Evolutionary conservation across 2,113 vertebrate genomes (phyloP).

Genomic region (Nothoprocta perdicaria): DNA sequence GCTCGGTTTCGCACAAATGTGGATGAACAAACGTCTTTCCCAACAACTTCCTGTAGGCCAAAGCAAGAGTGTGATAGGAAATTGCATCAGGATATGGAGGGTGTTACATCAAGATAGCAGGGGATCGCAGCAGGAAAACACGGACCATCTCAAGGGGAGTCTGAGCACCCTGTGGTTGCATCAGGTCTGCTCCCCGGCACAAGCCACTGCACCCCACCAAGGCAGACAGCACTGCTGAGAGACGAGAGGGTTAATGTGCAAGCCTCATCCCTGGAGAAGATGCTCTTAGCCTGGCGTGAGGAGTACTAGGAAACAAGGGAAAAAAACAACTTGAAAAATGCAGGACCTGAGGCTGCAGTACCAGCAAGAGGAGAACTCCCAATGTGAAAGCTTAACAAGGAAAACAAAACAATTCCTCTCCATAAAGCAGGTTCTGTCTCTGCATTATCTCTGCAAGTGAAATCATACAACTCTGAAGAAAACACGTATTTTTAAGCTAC

Average conservation of each 20-base stretch:
- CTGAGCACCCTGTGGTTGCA: background rate
- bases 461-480: background rate
- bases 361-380: background rate
- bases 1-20: background rate
- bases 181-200: background rate
- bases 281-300: background rate
- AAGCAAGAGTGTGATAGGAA: background rate
- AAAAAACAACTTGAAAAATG: background rate
- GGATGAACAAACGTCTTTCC: background rate
- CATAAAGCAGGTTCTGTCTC: background rate
- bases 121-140: accelerated
- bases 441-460: background rate
- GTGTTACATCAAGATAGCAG: background rate
- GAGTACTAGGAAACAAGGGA: accelerated
- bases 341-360: background rate
- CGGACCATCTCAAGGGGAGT: accelerated
- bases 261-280: background rate
- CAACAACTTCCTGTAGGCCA: background rate
- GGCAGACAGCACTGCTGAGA: background rate
- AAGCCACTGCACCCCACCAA: accelerated
- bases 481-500: background rate
- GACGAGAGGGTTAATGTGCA: background rate
- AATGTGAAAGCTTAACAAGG: accelerated
- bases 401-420: background rate
- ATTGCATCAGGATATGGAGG: background rate